Evolutionary conservation across 2,888 invertebrate genomes (phyloP).

Genomic region (Caenorhabditis sp.): DNA sequence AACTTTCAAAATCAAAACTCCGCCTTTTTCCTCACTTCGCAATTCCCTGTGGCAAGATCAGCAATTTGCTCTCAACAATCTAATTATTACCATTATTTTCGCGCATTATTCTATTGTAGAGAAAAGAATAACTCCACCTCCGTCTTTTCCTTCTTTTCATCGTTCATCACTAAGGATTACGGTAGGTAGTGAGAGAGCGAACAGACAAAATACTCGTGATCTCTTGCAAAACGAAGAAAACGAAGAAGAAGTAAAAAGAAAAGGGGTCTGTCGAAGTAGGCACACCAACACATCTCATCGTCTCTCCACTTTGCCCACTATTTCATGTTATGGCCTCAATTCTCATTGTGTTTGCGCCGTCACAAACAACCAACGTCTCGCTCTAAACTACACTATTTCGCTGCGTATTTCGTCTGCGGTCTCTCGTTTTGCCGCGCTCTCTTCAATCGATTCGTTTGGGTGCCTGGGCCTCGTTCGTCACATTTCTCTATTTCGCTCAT

Average conservation of each 20-base stretch:
- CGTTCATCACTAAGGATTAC: constrained; percentile 6
- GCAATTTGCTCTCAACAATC: neutral
- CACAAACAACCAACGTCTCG: constrained; percentile 1
- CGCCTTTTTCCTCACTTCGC: no score
- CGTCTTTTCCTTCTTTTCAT: constrained; percentile 2
- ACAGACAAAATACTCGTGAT: constrained; percentile 14
- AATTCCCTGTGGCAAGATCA: no score
- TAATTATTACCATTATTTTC: neutral
- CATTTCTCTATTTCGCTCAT: constrained; percentile 8
- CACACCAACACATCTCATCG: constrained; percentile 8
- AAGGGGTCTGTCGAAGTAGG: constrained; percentile 22
- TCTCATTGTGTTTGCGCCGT: constrained; percentile 26
- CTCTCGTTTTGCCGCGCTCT: constrained; percentile 6
- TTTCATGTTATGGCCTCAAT: constrained; percentile 27
- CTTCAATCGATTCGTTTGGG: constrained; percentile 4
- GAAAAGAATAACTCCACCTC: constrained; percentile 9
- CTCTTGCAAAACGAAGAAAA: constrained; percentile 7
- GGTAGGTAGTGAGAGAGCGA: constrained; percentile 13
- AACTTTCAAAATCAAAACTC: no score
- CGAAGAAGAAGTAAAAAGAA: constrained; percentile 13
- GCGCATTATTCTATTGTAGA: neutral
- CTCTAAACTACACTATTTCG: constrained; percentile 5
- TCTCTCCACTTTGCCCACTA: constrained; percentile 1
- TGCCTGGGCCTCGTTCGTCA: constrained; percentile 13
- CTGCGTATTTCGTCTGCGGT: neutral